Conservation (phyloP, 2,113 vertebrate species). For the Catharus fuscescens region DNA sequence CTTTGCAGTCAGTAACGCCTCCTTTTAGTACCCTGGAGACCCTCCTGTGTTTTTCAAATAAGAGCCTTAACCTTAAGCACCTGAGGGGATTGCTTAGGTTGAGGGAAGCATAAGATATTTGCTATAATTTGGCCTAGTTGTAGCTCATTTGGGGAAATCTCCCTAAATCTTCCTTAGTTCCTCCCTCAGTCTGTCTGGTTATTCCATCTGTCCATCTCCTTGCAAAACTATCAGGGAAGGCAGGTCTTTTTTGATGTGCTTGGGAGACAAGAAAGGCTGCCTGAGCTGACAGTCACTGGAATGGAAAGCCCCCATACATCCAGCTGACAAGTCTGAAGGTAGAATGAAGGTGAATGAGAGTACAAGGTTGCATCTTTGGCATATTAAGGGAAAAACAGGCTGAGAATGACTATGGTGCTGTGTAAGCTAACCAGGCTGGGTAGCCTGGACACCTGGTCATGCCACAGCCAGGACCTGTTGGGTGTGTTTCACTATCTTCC, state of each 20-base stretch:
- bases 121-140: background rate
- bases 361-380: background rate
- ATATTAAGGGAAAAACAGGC: background rate
- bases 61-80: background rate
- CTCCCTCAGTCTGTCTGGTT: accelerated
- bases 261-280: background rate
- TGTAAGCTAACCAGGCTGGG: background rate
- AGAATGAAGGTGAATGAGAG: background rate
- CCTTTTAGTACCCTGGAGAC: background rate
- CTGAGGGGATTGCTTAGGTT: background rate
- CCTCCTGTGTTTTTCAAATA: background rate
- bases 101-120: background rate
- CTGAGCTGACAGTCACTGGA: background rate
- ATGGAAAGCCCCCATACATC: background rate
- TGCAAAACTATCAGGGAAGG: background rate
- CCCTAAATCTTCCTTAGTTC: background rate
- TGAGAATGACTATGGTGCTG: background rate
- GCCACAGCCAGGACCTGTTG: background rate
- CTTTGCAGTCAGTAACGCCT: background rate
- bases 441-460: background rate
- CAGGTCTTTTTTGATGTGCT: background rate
- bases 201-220: background rate
- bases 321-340: background rate
- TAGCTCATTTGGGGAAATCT: background rate
- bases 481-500: background rate